Evolutionary conservation across 2,888 invertebrate species (phyloP).

Genomic region (Xestobium rufovillosum): DNA sequence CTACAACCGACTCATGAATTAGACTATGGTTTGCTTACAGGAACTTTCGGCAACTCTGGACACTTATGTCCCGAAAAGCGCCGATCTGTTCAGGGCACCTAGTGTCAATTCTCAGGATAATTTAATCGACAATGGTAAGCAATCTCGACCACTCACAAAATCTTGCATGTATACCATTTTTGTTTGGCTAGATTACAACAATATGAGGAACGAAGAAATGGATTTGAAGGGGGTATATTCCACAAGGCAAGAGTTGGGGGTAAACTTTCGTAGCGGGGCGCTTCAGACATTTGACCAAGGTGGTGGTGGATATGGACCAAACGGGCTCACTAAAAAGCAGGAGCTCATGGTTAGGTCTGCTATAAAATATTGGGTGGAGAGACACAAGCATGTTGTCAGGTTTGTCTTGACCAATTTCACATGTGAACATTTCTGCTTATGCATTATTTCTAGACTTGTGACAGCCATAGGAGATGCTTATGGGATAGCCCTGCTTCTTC

Average conservation of each 20-base stretch:
- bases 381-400: constrained; percentile 85
- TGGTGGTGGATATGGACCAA: constrained; percentile 58
- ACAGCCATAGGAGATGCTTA: constrained; percentile 77
- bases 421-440: constrained; percentile 1
- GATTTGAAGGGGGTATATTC: constrained; percentile 70
- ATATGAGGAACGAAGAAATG: constrained; percentile 46
- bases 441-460: constrained; percentile 55
- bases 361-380: constrained; percentile 84
- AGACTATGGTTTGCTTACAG: too few relatives aligned
- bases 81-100: constrained; percentile 58
- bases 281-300: constrained; percentile 54
- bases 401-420: constrained; percentile 37
- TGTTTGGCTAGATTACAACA: constrained; percentile 35
- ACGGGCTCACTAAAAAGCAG: constrained; percentile 74
- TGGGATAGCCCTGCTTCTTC: constrained; percentile 72
- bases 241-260: constrained; percentile 70
- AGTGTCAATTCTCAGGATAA: constrained; percentile 42
- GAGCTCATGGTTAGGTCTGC: constrained; percentile 79
- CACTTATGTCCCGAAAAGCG: constrained; percentile 66
- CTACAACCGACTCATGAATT: too few relatives aligned
- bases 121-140: constrained; percentile 31
- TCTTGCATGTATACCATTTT: constrained; percentile 1
- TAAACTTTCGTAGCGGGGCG: constrained; percentile 61
- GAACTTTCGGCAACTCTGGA: constrained; percentile 76
- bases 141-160: too few relatives aligned